Base-by-base conservation (phyloP, 2,113 vertebrate genomes). In the Callithrix jacchus region DNA sequence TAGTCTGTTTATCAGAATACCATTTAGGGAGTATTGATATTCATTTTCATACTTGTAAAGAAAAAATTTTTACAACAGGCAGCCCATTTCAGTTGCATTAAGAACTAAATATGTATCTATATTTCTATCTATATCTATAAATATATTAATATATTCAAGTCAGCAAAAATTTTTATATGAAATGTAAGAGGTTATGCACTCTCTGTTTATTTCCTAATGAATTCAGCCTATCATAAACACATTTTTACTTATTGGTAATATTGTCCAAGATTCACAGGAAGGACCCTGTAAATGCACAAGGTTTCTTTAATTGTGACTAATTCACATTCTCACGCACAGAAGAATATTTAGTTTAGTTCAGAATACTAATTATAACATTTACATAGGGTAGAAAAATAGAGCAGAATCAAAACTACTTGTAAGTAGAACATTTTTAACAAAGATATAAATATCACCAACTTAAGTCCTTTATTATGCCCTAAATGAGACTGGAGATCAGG, bases 31-130 rank as follows among this genome's bases (percentile, higher is more conserved):
- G 16, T 95, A 97, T 35, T 84, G 13, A 77, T 96, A n/a, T 96
- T 42, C 27, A 37, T 97, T 97, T 97, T 95, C 37, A 92, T 95
- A 42, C 11, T 64, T 12, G 37, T 97, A 96, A 96, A 97, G n/a
- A 95, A 77, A 89, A 32, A 61, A 0, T 80, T 80, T 94, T 37
- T 77, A 89, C 23, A 7, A 92, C 11, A 95, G 88, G 3, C 77
- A 42, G 47, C 14, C 37, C 0, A 3, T 96, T 92, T 71, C 27
- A 64, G 42, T 96, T 77, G n/a, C 18, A 94, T 4, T 90, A 49
- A 97, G 27, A 79, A 70, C 7, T 73, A 84, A 94, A 42, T 79
- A 32, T 64, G 0, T 64, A 35, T 27, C 30, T 83, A 3, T 42
- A 77, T 64, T 42, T 76, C 42, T 23, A 66, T 12, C 30, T 30